These are phyloP conservation scores for Chouioia cunea DNA, from an alignment of 2,888 invertebrate species.

Conservation along the genomic window DNA sequence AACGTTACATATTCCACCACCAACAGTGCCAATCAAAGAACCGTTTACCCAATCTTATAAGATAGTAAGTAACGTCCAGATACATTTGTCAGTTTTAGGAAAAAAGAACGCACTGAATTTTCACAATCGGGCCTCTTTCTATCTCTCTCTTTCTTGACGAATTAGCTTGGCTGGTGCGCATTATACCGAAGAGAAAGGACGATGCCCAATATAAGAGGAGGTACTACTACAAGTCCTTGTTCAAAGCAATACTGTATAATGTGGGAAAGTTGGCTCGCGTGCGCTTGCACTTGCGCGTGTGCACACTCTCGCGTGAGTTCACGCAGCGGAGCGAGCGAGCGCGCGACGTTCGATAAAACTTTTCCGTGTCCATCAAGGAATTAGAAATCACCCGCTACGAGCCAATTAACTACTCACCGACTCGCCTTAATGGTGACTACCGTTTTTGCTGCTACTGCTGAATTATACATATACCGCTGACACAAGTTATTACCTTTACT, in stretches of 20 bases:
- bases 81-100: no score
- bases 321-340: not conserved
- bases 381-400: conserved; percentile 36
- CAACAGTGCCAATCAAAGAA: no score
- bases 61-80: no score
- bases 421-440: not conserved
- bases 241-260: conserved; percentile 24
- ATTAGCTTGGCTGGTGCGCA: conserved; percentile 2
- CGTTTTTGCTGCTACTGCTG: conserved; percentile 1
- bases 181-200: conserved; percentile 38
- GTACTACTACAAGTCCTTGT: conserved; percentile 28
- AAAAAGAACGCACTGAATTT: no score
- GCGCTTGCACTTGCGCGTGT: not conserved
- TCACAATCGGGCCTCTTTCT: not conserved
- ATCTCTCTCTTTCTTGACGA: no score
- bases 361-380: conserved; percentile 31
- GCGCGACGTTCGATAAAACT: conserved; percentile 19
- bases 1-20: no score
- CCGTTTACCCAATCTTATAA: no score
- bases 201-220: not conserved
- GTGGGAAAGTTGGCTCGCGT: conserved; percentile 40
- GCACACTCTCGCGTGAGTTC: conserved; percentile 7
- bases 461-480: conserved; percentile 2
- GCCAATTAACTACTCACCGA: conserved; percentile 23
- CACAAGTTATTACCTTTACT: conserved; percentile 16